Base-by-base conservation (phyloP, 2,888 invertebrate genomes). In the Lumbricus terrestris region DNA sequence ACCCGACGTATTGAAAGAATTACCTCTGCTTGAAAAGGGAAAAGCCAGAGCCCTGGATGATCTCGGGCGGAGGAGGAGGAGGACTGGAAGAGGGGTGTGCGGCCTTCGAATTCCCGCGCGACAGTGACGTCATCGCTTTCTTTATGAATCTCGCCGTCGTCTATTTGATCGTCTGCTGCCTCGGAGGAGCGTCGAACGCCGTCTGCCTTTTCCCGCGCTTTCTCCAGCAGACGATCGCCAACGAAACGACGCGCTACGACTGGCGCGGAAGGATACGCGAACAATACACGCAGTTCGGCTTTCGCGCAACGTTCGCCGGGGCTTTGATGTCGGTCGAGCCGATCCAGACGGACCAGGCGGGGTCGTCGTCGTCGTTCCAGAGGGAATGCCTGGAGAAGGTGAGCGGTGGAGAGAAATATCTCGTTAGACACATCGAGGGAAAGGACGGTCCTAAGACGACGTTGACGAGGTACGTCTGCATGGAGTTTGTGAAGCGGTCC, bases 401-500 rank as follows among this genome's bases (percentile, higher is more conserved):
- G 13, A 37, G 85, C 85, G 85, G 85, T 35, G 85, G 85, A 85
- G 35, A 85, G 34, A 85, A 35, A 37, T 85, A 85, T 35, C 85
- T 85, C 85, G 85, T 85, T 35, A 85, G 37, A 23, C 85, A 85
- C 34, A 6, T 85, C 85, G 85, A 34, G 15, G 85, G 37, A 33
- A 37, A 85, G n/a, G 35, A 85, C 35, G 85, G 83, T 18, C 47
- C 11, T 0, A 35, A 5, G 85, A 1, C 1, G n/a, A 18, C 34
- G 85, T 1, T 34, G 33, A 37, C 85, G 16, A 37, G 37, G 85
- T 85, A 85, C 37, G 35, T 85, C 85, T 92, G 92, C 83, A 85
- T 91, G 18, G 89, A 91, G 90, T 89, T 92, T 82, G 34, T 92
- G 4, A 88, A 90, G 85, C 88, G 92, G 16, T 88, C 90, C 29